These are phyloP conservation scores for Cyanoramphus novaezelandiae DNA, from an alignment of 2,113 vertebrate species.

Conservation along the genomic window DNA sequence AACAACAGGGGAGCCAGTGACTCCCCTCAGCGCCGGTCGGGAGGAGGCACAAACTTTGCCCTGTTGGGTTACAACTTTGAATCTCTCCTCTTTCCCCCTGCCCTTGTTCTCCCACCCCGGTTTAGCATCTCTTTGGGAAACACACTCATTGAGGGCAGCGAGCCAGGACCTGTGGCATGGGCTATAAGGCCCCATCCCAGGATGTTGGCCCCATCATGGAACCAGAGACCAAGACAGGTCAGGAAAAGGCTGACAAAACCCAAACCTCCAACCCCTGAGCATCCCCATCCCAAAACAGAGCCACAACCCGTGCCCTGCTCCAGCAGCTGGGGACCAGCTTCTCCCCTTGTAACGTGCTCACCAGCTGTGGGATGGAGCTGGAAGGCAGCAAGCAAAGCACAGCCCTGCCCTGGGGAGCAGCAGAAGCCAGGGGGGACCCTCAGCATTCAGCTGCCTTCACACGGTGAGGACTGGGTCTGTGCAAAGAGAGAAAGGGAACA, in stretches of 20 bases:
- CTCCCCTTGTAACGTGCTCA: fast-evolving
- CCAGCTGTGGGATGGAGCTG: fast-evolving
- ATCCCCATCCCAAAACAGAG: not conserved
- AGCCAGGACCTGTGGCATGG: fast-evolving
- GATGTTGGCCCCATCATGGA: fast-evolving
- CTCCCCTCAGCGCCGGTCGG: not conserved
- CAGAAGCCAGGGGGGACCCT: not conserved
- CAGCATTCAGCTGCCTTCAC: not conserved
- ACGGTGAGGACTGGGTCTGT: fast-evolving
- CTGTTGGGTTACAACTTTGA: not conserved
- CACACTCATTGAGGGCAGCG: fast-evolving
- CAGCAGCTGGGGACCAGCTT: not conserved
- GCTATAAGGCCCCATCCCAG: fast-evolving
- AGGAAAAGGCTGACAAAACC: not conserved
- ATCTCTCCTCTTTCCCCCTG: fast-evolving
- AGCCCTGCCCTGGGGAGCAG: not conserved
- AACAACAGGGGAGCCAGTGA: not conserved
- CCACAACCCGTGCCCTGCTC: fast-evolving
- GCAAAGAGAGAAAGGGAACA: not conserved
- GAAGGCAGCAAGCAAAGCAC: fast-evolving
- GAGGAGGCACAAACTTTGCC: not conserved
- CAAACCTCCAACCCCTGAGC: fast-evolving
- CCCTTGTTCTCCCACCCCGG: not conserved
- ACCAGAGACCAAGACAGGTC: not conserved
- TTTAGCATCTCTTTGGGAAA: not conserved